phyloP scores from a whole-genome alignment of 35 echinoderm and acorn worm genomes.

The Apostichopus japonicus region DNA sequence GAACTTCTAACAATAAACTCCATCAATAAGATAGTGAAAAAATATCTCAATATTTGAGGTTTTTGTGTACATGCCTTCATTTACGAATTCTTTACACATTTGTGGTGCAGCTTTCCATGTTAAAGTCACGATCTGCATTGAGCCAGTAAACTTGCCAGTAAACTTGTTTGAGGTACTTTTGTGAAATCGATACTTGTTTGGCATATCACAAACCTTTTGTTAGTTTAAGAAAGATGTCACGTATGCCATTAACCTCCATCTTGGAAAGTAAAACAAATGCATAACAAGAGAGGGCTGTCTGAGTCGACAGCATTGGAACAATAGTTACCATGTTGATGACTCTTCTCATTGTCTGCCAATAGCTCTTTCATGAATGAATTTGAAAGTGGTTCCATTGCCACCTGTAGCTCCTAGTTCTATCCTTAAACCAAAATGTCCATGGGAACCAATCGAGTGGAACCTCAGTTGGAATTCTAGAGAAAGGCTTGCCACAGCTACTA shows the following conservation, averaged over 20 bases:
- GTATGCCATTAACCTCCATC: not conserved
- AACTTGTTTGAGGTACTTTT: slow-evolving; percentile 4
- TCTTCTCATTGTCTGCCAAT: slow-evolving; percentile 23
- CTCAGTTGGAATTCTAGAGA: slow-evolving; percentile 14
- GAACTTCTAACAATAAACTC: too few species aligned
- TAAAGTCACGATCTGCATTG: not conserved
- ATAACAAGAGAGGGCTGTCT: not conserved
- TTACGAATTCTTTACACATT: too few species aligned
- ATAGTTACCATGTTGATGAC: not conserved
- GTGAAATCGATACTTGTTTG: not conserved
- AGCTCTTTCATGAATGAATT: not conserved
- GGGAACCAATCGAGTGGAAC: slow-evolving; percentile 1
- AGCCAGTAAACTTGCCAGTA: not conserved
- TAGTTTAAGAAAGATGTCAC: not conserved
- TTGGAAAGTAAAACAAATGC: not conserved
- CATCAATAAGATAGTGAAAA: too few species aligned
- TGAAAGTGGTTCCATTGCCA: slow-evolving; percentile 3
- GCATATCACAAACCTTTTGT: not conserved
- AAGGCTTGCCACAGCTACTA: not conserved
- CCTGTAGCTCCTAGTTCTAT: not conserved
- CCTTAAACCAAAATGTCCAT: not conserved
- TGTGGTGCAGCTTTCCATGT: too few species aligned
- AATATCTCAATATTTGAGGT: too few species aligned
- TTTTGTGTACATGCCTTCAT: too few species aligned
- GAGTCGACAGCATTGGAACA: not conserved